These are phyloP conservation scores for Cryptotermes secundus DNA, from an alignment of 1,140 invertebrate species.

Conservation along the genomic window DNA sequence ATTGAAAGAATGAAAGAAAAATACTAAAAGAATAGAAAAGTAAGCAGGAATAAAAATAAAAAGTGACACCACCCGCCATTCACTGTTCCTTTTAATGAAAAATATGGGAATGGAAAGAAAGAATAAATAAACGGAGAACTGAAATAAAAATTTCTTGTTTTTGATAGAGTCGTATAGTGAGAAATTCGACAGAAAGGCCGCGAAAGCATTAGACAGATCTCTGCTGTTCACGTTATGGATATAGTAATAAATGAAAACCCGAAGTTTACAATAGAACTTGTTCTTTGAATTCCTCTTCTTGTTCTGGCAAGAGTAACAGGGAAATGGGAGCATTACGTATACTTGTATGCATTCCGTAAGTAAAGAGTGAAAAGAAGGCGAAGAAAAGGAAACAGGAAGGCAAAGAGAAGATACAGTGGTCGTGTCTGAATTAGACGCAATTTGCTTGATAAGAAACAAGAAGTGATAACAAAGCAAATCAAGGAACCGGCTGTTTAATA, in stretches of 20 bases:
- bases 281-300: not conserved
- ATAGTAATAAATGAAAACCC: not conserved
- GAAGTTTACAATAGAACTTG: not conserved
- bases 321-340: not conserved
- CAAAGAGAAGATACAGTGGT: not conserved
- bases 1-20: constrained; percentile 20
- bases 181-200: not conserved
- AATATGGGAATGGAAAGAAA: not conserved
- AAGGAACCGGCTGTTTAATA: too few species aligned
- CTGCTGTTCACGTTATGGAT: not conserved
- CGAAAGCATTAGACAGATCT: not conserved
- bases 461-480: too few species aligned
- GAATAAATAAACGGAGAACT: not conserved
- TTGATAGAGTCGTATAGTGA: not conserved
- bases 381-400: not conserved
- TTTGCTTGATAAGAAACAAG: too few species aligned
- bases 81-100: not conserved
- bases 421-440: too few species aligned
- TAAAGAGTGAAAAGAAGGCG: not conserved
- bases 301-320: too few species aligned
- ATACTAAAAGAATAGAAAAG: constrained; percentile 18
- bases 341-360: too few species aligned
- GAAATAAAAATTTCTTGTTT: not conserved
- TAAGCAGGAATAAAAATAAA: not conserved
- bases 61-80: not conserved